phyloP scores from a whole-genome alignment of 2,888 invertebrate genomes.

The Acanthococcus lagerstroemiae region DNA sequence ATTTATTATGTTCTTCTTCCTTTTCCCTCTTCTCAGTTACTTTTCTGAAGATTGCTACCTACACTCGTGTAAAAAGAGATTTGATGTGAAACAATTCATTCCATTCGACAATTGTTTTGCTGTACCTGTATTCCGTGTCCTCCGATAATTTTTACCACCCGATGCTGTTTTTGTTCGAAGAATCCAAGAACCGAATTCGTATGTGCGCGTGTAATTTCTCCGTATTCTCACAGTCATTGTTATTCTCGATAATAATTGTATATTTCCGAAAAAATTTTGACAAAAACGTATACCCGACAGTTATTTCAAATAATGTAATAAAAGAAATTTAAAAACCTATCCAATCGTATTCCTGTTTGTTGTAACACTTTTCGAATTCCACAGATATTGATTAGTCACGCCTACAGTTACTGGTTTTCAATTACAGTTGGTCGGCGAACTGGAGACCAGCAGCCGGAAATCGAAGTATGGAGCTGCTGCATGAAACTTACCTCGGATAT shows the following conservation, averaged over 20 bases:
- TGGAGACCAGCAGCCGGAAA: no score
- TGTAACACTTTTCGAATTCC: no score
- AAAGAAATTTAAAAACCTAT: background rate
- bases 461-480: no score
- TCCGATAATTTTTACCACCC: no score
- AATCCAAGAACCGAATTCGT: no score
- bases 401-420: background rate
- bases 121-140: no score
- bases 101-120: conserved; percentile 14
- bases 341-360: background rate
- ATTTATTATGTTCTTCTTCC: background rate
- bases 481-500: no score
- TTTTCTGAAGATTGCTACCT: background rate
- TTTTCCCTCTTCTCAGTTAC: background rate
- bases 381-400: background rate
- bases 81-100: conserved; percentile 18
- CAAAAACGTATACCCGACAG: background rate
- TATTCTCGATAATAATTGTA: background rate
- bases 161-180: no score
- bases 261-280: background rate
- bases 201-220: background rate
- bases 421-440: no score
- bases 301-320: conserved; percentile 1
- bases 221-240: background rate
- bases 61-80: background rate